Evolutionary conservation across 2,888 invertebrate genomes (phyloP).

Genomic region (Drosophila crucigera): DNA sequence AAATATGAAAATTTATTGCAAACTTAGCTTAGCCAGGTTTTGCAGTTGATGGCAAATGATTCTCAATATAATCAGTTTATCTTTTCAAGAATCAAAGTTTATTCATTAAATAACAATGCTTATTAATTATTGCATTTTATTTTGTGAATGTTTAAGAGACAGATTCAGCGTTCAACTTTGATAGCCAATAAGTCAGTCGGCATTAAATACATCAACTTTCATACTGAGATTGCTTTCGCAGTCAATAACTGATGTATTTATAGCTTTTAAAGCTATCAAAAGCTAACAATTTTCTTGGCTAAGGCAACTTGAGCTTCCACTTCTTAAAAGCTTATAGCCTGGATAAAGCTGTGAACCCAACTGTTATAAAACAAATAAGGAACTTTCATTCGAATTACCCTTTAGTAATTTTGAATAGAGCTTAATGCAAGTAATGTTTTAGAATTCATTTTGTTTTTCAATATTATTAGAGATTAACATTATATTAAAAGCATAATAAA

Average conservation of each 20-base stretch:
- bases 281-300: background rate
- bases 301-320: background rate
- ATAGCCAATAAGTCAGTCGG: background rate
- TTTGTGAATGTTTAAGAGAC: background rate
- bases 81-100: background rate
- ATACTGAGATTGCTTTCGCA: background rate
- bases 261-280: conserved; percentile 6
- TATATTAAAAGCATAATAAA: background rate
- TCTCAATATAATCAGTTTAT: background rate
- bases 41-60: background rate
- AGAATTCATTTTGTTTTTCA: background rate
- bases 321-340: background rate
- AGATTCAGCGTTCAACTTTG: background rate
- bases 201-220: background rate
- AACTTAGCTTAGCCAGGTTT: background rate
- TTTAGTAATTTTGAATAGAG: background rate
- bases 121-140: background rate
- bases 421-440: background rate
- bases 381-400: background rate
- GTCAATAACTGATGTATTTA: background rate
- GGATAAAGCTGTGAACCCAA: background rate
- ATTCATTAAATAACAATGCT: background rate
- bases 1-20: background rate
- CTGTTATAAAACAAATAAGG: background rate
- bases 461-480: background rate